Percentiles rank a stretch among this genome's conserved stretches.
These are phyloP conservation scores for Bovichtus variegatus DNA, from an alignment of 2,797 vertebrate genomes.

Conservation along the genomic window DNA sequence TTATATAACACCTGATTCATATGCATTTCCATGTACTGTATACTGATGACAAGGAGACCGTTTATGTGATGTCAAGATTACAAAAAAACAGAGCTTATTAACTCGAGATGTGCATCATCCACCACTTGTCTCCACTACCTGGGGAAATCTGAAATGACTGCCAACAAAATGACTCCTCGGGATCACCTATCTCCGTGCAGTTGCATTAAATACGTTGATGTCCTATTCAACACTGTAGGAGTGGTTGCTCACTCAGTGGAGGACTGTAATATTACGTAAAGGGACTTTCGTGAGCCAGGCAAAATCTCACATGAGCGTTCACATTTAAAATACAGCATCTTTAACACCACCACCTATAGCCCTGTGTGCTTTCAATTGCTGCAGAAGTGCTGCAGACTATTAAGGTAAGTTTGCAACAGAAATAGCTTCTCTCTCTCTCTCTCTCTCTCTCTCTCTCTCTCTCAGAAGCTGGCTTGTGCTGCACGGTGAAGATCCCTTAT, in stretches of 20 bases:
- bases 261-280: background rate
- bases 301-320: constrained; percentile 7
- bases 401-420: constrained; percentile 33
- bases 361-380: constrained; percentile 10
- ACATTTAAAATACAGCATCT: constrained; percentile 24
- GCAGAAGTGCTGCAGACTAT: background rate
- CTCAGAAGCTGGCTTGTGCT: background rate
- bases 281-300: background rate
- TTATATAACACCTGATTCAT: background rate
- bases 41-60: background rate
- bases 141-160: background rate
- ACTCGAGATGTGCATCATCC: background rate
- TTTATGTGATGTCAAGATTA: background rate
- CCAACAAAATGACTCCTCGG: background rate
- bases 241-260: background rate
- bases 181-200: background rate
- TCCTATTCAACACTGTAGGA: background rate
- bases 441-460: too few relatives aligned
- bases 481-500: background rate
- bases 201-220: background rate
- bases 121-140: background rate
- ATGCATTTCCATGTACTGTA: background rate
- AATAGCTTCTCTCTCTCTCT: too few relatives aligned
- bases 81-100: constrained; percentile 3
- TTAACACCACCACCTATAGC: constrained; percentile 21